Percentiles rank a stretch among this genome's conserved stretches.
Conservation (phyloP, 1,140 invertebrate species). For the Helicoverpa armigera region DNA sequence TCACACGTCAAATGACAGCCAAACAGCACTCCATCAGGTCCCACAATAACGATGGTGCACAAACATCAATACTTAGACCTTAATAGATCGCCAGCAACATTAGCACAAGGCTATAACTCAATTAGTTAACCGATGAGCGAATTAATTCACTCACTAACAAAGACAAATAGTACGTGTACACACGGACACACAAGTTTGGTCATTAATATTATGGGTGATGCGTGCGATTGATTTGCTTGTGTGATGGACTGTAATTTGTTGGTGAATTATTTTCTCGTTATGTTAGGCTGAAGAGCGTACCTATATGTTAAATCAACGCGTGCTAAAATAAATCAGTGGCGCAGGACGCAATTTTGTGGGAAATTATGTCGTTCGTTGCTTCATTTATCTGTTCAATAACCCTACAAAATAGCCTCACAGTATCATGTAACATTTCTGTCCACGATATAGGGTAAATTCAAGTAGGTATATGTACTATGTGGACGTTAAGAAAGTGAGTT, state of each 20-base stretch:
- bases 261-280: conserved; percentile 7
- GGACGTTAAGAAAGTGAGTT: too few relatives aligned
- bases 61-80: conserved; percentile 36
- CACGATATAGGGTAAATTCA: too few relatives aligned
- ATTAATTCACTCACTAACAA: conserved; percentile 47
- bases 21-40: conserved; percentile 9
- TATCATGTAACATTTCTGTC: too few relatives aligned
- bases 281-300: neutral
- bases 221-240: conserved; percentile 25
- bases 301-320: neutral
- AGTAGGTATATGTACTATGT: too few relatives aligned
- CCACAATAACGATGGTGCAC: conserved; percentile 11
- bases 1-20: conserved; percentile 1
- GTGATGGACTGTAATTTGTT: neutral
- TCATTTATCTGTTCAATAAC: too few relatives aligned
- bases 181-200: neutral
- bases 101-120: conserved; percentile 48
- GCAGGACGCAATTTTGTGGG: too few relatives aligned
- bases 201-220: conserved; percentile 36
- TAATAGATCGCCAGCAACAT: conserved; percentile 39
- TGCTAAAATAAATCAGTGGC: neutral
- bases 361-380: too few relatives aligned
- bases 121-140: conserved; percentile 48
- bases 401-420: too few relatives aligned
- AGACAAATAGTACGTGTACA: conserved; percentile 45